Evolutionary conservation across 2,888 invertebrate genomes (phyloP).

Genomic region (Noctua pronuba): DNA sequence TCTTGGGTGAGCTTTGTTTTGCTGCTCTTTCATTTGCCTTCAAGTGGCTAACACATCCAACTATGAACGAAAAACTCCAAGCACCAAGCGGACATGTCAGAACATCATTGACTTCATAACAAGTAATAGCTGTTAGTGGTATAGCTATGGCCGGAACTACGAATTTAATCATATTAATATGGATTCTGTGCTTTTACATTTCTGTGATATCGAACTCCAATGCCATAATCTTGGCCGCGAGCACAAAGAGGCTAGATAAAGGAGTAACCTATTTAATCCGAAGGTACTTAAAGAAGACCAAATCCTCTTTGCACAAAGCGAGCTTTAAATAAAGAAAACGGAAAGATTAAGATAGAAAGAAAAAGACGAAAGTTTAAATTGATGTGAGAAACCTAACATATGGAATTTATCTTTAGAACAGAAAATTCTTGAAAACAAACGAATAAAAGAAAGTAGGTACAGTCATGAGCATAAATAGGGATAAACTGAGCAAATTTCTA

Average conservation of each 20-base stretch:
- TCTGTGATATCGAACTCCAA: not conserved
- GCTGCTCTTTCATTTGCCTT: not conserved
- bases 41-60: not conserved
- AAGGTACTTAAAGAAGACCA: slow-evolving; percentile 19
- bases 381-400: slow-evolving; percentile 47
- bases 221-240: not conserved
- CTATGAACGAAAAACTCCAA: not conserved
- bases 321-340: slow-evolving; percentile 29
- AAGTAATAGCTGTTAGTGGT: not conserved
- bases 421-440: slow-evolving; percentile 45
- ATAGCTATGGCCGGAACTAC: not conserved
- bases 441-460: slow-evolving; percentile 13
- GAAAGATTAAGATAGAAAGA: slow-evolving; percentile 43
- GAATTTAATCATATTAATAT: not conserved
- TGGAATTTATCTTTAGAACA: slow-evolving; percentile 45
- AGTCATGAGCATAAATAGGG: not conserved
- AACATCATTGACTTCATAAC: not conserved
- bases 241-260: not conserved
- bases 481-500: not conserved
- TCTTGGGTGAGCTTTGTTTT: not conserved
- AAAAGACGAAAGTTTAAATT: slow-evolving; percentile 49
- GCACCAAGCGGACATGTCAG: not conserved
- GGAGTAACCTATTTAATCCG: slow-evolving; percentile 19
- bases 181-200: not conserved
- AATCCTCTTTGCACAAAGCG: slow-evolving; percentile 28